Evolutionary conservation across 2,113 vertebrate genomes (phyloP).

Genomic region (Tricholaema leucomelas): DNA sequence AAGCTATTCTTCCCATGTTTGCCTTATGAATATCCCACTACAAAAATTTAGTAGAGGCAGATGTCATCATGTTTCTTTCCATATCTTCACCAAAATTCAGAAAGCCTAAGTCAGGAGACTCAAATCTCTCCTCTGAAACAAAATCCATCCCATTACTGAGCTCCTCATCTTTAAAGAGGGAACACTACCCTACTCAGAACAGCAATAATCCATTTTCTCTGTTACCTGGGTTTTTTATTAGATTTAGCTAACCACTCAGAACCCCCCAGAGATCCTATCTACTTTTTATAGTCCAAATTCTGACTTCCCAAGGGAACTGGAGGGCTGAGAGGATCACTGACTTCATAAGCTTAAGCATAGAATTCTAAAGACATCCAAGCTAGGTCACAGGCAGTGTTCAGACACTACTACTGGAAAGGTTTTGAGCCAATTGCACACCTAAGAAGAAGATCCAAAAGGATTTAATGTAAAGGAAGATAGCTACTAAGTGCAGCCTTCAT

Average conservation of each 20-base stretch:
- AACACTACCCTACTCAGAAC: background rate
- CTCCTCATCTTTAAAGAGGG: background rate
- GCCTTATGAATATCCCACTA: background rate
- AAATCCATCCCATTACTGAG: background rate
- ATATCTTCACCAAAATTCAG: background rate
- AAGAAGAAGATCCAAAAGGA: background rate
- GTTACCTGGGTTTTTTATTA: background rate
- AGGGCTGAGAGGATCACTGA: background rate
- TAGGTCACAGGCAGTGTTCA: background rate
- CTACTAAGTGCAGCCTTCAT: background rate
- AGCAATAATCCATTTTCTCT: background rate
- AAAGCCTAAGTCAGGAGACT: background rate
- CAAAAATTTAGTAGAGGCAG: background rate
- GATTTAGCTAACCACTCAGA: background rate
- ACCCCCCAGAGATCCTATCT: background rate
- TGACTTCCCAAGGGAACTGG: background rate
- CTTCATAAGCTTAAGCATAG: background rate
- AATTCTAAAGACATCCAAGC: background rate
- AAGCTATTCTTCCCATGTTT: background rate
- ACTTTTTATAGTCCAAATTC: background rate
- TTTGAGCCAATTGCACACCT: background rate
- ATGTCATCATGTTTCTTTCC: background rate
- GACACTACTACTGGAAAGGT: background rate
- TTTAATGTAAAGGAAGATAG: background rate
- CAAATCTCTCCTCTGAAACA: background rate